These are phyloP conservation scores for Seladonia tumulorum DNA, from an alignment of 2,888 invertebrate species.

Conservation along the genomic window DNA sequence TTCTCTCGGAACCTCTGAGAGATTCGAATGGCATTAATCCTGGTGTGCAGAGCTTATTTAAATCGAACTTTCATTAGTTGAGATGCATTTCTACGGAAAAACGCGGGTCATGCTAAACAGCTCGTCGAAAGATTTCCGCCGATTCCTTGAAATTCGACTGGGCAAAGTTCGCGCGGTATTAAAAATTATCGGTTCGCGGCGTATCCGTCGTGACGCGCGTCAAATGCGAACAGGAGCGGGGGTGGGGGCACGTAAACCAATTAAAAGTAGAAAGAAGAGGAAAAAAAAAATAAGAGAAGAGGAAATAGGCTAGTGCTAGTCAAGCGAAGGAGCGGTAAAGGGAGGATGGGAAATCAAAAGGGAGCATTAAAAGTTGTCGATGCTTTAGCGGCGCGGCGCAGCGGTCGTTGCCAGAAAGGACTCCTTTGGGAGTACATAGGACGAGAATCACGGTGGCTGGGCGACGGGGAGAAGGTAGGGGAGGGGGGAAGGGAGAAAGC, in stretches of 20 bases:
- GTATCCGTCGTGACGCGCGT: not conserved
- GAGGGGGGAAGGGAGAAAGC: conserved; percentile 55
- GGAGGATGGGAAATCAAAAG: conserved; percentile 73
- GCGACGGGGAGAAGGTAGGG: conserved; percentile 8
- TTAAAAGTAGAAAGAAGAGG: conserved; percentile 25
- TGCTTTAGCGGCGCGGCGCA: conserved; percentile 70
- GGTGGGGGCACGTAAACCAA: conserved; percentile 23
- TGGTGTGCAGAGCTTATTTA: not conserved
- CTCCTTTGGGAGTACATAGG: conserved; percentile 73
- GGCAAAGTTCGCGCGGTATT: not conserved
- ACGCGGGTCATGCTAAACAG: not conserved
- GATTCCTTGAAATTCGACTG: not conserved
- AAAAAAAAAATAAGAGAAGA: not conserved
- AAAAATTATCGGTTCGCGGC: not conserved
- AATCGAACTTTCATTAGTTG: not conserved
- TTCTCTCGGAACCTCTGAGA: not conserved
- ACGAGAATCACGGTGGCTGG: conserved; percentile 41
- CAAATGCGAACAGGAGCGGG: conserved; percentile 18
- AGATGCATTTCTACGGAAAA: not conserved
- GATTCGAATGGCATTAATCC: not conserved
- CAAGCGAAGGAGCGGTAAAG: conserved; percentile 35
- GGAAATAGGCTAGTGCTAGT: not conserved
- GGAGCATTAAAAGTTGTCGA: conserved; percentile 79
- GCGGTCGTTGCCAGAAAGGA: conserved; percentile 76
- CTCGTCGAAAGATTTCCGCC: not conserved